phyloP scores from a whole-genome alignment of 2,113 vertebrate genomes.

The Himantopus leucocephalus region DNA sequence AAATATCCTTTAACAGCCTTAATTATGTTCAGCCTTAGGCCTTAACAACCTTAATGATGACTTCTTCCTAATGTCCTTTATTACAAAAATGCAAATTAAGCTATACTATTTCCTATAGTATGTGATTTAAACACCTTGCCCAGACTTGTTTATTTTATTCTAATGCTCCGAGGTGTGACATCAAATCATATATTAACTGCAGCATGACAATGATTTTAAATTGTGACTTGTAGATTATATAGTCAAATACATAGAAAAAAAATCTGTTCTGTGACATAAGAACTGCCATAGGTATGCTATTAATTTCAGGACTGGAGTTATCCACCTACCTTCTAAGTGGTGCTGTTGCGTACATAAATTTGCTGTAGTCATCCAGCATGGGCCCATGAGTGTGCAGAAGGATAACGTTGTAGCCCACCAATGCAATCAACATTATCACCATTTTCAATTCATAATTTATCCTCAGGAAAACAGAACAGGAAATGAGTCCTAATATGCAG shows the following conservation, averaged over 20 bases:
- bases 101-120: background rate
- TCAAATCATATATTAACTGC: background rate
- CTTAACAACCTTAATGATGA: background rate
- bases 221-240: background rate
- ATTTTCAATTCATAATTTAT: constrained; percentile 98
- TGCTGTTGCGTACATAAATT: constrained; percentile 85
- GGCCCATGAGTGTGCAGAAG: constrained; percentile 90
- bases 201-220: background rate
- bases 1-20: background rate
- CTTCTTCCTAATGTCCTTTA: background rate
- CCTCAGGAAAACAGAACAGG: constrained; percentile 95
- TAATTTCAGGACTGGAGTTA: background rate
- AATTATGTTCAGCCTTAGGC: background rate
- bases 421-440: constrained; percentile 90
- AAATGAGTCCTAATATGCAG: constrained; percentile 94
- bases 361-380: constrained; percentile 91
- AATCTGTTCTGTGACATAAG: background rate
- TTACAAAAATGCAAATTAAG: background rate
- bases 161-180: background rate
- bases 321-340: constrained; percentile 83
- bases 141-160: background rate
- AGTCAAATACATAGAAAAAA: background rate
- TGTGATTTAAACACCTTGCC: background rate
- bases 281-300: background rate
- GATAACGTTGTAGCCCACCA: constrained; percentile 91